A percentile compares a stretch with the other conserved stretches of the same genome.
Evolutionary conservation across 1,140 invertebrate genomes (phyloP).

Genomic region (Zaprionus camerounensis): DNA sequence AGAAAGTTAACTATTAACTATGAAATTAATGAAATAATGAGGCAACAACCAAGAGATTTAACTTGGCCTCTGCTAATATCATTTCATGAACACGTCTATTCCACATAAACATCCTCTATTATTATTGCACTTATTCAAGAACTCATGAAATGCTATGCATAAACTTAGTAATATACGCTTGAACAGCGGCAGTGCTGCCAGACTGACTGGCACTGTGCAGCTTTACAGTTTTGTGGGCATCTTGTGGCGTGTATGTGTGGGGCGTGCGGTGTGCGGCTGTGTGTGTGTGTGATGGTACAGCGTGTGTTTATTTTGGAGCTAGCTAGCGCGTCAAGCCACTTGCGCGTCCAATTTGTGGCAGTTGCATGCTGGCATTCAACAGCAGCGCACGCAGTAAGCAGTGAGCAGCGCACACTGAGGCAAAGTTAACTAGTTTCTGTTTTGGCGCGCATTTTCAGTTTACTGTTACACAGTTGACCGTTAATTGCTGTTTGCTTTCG

Average conservation of each 20-base stretch:
- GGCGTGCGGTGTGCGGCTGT: background rate
- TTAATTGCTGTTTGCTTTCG: slow-evolving; percentile 12
- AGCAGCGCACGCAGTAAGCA: slow-evolving; percentile 33
- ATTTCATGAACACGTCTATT: background rate
- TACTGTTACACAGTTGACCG: slow-evolving; percentile 4
- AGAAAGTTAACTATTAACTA: background rate
- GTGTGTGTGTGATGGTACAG: background rate
- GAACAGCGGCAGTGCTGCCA: slow-evolving; percentile 36
- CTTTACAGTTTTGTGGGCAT: slow-evolving; percentile 6
- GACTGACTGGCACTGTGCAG: background rate
- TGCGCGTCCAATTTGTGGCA: slow-evolving; percentile 29
- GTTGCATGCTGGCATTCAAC: slow-evolving; percentile 64
- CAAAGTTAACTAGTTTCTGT: background rate
- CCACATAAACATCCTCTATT: too few species aligned
- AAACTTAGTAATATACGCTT: background rate
- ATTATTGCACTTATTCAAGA: too few species aligned
- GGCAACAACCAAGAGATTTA: too few species aligned
- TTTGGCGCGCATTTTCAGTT: slow-evolving; percentile 7
- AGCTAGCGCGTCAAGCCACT: slow-evolving; percentile 31
- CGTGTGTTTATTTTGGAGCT: slow-evolving; percentile 23
- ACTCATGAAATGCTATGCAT: too few species aligned
- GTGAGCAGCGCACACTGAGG: background rate
- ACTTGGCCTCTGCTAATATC: background rate
- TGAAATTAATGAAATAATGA: too few species aligned
- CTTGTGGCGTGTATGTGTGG: background rate